Evolutionary conservation across 2,113 vertebrate species (phyloP).

Genomic region (Hydropotes inermis): DNA sequence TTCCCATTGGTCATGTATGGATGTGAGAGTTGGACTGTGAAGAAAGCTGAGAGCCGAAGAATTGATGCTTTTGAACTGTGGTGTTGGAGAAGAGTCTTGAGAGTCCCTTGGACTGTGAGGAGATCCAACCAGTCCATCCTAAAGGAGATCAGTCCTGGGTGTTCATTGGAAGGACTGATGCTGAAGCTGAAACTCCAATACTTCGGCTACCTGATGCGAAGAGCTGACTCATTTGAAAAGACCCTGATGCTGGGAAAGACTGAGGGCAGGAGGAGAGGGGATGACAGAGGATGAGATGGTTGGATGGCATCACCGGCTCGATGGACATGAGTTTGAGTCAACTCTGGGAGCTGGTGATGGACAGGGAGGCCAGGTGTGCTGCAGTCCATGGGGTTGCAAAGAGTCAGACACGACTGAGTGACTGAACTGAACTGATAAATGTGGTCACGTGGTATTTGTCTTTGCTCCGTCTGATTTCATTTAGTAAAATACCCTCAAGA

Average conservation of each 20-base stretch:
- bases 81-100: neutral
- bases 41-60: neutral
- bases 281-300: neutral
- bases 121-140: neutral
- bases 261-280: neutral
- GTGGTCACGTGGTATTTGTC: neutral
- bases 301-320: neutral
- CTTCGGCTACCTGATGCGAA: neutral
- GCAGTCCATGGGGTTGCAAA: accelerated
- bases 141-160: neutral
- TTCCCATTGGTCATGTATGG: neutral
- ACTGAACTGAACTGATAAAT: neutral
- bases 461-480: neutral
- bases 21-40: neutral
- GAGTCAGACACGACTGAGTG: neutral
- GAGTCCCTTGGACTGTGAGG: neutral
- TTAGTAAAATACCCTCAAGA: neutral
- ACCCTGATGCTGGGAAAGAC: neutral
- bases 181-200: neutral
- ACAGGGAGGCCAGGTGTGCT: neutral
- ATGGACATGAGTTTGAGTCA: neutral
- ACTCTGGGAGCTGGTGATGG: accelerated
- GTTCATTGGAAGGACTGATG: neutral
- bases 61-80: neutral
- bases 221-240: neutral